Evolutionary conservation across 2,113 vertebrate genomes (phyloP).

Genomic region (Poecilia latipinna): DNA sequence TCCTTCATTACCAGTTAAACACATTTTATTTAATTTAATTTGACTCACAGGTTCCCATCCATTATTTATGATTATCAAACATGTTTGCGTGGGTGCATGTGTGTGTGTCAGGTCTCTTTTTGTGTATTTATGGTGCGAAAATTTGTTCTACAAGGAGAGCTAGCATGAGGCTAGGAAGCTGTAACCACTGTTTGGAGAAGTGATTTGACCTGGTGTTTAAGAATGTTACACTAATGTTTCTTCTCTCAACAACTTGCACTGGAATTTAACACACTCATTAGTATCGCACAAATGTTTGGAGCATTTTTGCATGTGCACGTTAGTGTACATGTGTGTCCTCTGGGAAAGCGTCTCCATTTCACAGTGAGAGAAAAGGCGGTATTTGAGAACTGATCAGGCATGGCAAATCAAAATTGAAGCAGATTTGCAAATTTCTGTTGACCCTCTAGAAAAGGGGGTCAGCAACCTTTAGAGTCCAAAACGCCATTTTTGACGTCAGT

Average conservation of each 20-base stretch:
- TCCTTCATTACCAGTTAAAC: constrained; percentile 72
- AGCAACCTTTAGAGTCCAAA: too few relatives aligned
- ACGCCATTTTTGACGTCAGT: too few relatives aligned
- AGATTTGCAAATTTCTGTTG: not conserved
- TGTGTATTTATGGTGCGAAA: constrained; percentile 18
- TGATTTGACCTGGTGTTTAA: constrained; percentile 49
- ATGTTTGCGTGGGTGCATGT: constrained; percentile 14
- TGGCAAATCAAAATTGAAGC: constrained; percentile 2
- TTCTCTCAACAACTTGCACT: constrained; percentile 45
- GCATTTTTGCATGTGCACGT: constrained; percentile 5
- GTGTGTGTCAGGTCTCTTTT: not conserved
- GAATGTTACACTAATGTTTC: constrained; percentile 43
- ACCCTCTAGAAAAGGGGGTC: too few relatives aligned
- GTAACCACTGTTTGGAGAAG: constrained; percentile 38
- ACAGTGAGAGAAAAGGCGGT: not conserved
- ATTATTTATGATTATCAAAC: constrained; percentile 66
- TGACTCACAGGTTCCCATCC: constrained; percentile 73
- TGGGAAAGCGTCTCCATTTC: constrained; percentile 18
- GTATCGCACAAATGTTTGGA: constrained; percentile 41
- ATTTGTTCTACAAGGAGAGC: constrained; percentile 13
- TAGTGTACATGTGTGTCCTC: constrained; percentile 3
- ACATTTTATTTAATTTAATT: constrained; percentile 76
- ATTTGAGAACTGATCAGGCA: not conserved
- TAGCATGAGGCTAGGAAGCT: constrained; percentile 17
- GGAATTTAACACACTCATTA: constrained; percentile 60